These are phyloP conservation scores for Strix occidentalis DNA, from an alignment of 2,797 vertebrate genomes.

Conservation along the genomic window DNA sequence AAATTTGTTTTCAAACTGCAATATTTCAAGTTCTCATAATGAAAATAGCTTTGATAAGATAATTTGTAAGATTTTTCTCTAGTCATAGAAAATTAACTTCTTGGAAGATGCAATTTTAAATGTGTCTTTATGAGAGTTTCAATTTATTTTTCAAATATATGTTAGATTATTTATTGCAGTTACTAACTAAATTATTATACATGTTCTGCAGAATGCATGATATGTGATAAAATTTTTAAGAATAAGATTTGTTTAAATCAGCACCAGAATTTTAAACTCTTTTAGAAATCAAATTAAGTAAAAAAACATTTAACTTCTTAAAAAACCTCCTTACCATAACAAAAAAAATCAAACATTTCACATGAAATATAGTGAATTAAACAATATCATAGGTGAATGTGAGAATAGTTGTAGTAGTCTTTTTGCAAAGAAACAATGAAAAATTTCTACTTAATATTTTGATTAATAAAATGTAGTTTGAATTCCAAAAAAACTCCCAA, in stretches of 20 bases:
- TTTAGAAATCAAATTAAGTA: background rate
- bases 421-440: background rate
- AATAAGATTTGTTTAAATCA: constrained; percentile 21
- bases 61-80: constrained; percentile 14
- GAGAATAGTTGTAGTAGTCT: background rate
- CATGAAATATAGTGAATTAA: background rate
- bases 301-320: background rate
- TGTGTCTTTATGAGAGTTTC: constrained; percentile 20
- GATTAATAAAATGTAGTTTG: background rate
- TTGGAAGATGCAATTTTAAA: background rate
- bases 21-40: constrained; percentile 39
- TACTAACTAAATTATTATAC: constrained; percentile 39
- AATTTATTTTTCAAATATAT: constrained; percentile 27
- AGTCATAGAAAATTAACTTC: constrained; percentile 30
- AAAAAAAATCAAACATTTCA: constrained; percentile 16
- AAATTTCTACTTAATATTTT: background rate
- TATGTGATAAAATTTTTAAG: constrained; percentile 33
- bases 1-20: constrained; percentile 22
- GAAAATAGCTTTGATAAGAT: constrained; percentile 41
- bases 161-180: constrained; percentile 46
- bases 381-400: background rate
- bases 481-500: background rate
- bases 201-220: constrained; percentile 58
- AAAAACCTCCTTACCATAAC: constrained; percentile 5
- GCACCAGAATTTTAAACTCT: constrained; percentile 19